Conservation (phyloP, 2,888 invertebrate genomes). For the Catonia carolina region DNA sequence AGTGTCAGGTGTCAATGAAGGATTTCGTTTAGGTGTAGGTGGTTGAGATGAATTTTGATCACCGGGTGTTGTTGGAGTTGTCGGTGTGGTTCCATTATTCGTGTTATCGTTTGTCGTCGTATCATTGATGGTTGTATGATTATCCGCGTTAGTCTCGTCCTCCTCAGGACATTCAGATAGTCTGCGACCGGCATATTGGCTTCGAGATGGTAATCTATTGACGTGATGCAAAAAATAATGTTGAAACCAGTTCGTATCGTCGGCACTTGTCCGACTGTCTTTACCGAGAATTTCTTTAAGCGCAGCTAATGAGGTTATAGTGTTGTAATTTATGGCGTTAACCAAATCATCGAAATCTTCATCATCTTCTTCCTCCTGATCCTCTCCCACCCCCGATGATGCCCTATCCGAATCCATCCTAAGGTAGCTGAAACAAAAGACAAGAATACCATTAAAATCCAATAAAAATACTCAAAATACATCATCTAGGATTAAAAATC, state of each 20-base stretch:
- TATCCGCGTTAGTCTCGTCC: slow-evolving; percentile 50
- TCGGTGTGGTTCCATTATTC: slow-evolving; percentile 7
- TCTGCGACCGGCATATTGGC: slow-evolving; percentile 50
- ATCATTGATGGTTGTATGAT: background rate
- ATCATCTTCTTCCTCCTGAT: slow-evolving; percentile 41
- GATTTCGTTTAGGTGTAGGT: slow-evolving; percentile 25
- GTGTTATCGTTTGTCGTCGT: slow-evolving; percentile 18
- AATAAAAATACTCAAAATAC: too few relatives aligned
- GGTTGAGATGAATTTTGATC: slow-evolving; percentile 24
- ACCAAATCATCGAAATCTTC: slow-evolving; percentile 58
- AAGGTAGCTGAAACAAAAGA: too few relatives aligned
- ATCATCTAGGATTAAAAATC: too few relatives aligned
- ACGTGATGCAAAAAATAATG: slow-evolving; percentile 68
- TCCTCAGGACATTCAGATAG: slow-evolving; percentile 78
- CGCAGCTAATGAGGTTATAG: slow-evolving; percentile 60
- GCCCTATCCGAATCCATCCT: slow-evolving; percentile 1
- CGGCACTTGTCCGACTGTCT: slow-evolving; percentile 48
- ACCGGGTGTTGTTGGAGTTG: slow-evolving; percentile 23
- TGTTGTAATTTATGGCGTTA: slow-evolving; percentile 61
- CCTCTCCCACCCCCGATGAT: slow-evolving; percentile 1
- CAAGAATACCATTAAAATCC: too few relatives aligned
- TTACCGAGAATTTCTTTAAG: slow-evolving; percentile 55
- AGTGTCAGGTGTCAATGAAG: slow-evolving; percentile 26
- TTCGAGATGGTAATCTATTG: slow-evolving; percentile 57
- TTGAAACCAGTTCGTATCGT: slow-evolving; percentile 53